Evolutionary conservation across 2,797 vertebrate genomes (phyloP), one percentile per base, ranked within the genome.

Genomic region (Gymnoscopelus microlampas): DNA sequence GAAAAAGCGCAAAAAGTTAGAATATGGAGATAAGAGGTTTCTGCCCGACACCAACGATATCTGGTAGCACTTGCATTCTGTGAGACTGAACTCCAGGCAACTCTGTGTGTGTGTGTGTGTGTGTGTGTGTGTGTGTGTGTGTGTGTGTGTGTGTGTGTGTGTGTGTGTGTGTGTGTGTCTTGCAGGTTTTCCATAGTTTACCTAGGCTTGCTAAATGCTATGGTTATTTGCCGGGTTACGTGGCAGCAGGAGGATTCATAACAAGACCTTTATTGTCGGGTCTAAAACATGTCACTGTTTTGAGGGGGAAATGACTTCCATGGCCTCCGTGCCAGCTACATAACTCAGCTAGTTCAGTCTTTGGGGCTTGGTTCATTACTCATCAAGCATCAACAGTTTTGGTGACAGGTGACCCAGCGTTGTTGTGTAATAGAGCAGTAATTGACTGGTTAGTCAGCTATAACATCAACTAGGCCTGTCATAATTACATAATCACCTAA

Each of bases 361-460:
- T 39, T 11, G 48, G 19, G 19, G 53, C 62, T 61, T 55, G 53
- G 59, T 66, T 57, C 50, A 5, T 61, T 11, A 68, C 14, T 61
- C 57, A 53, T 14, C 60, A 32, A 71, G 66, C 76, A 78, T 79
- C 78, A 68, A 29, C 61, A 73, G 75, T 63, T 66, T 68, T 68
- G 61, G 76, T 63, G 49, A 66, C 70, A 70, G 63, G 39, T 48
- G 11, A 50, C 78, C 35, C 60, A 55, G 71, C 63, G 11, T 44
- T 73, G 73, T 78, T 82, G 77, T 86, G 76, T 85, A 80, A 81
- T 78, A 64, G 76, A 26, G 70, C 70, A 80, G 64, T 78, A 67
- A 60, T 79, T 79, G 49, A 35, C 51, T 81, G 71, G 77, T 71
- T 68, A 75, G 67, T 83, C 74, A 73, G 74, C 68, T 79, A 53